These are phyloP conservation scores for Hipposideros larvatus DNA, from an alignment of 2,797 vertebrate species.

Conservation along the genomic window DNA sequence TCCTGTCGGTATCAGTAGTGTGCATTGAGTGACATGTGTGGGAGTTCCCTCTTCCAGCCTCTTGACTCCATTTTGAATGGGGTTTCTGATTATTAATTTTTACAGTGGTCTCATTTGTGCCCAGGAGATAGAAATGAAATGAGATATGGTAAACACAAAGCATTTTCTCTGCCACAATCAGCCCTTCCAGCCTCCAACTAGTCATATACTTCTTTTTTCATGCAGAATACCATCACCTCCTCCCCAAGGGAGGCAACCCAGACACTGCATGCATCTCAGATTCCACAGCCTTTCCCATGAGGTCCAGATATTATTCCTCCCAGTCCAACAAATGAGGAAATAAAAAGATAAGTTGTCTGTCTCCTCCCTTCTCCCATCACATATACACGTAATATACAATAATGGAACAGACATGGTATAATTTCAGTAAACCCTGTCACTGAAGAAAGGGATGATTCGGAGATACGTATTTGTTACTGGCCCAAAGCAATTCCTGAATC, in stretches of 20 bases:
- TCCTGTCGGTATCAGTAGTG: not conserved
- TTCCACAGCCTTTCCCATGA: not conserved
- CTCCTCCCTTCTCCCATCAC: not conserved
- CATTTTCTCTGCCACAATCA: not conserved
- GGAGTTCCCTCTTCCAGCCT: not conserved
- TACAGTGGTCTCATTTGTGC: not conserved
- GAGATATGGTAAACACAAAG: not conserved
- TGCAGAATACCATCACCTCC: not conserved
- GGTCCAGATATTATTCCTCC: not conserved
- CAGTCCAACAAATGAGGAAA: not conserved
- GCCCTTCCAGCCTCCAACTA: not conserved
- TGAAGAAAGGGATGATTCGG: not conserved
- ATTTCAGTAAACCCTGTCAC: not conserved
- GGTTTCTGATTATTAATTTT: not conserved
- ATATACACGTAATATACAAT: not conserved
- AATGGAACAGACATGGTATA: not conserved
- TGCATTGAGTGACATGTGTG: not conserved
- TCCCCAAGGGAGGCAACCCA: not conserved
- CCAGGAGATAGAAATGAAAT: conserved; percentile 47
- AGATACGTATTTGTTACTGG: not conserved
- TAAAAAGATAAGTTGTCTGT: not conserved
- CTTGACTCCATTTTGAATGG: not conserved
- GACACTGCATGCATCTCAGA: not conserved
- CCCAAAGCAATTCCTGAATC: not conserved
- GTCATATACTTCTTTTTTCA: not conserved